Percentiles rank a stretch among this genome's conserved stretches.
Conservation (phyloP, 2,113 vertebrate species). For the Ifrita kowaldi region DNA sequence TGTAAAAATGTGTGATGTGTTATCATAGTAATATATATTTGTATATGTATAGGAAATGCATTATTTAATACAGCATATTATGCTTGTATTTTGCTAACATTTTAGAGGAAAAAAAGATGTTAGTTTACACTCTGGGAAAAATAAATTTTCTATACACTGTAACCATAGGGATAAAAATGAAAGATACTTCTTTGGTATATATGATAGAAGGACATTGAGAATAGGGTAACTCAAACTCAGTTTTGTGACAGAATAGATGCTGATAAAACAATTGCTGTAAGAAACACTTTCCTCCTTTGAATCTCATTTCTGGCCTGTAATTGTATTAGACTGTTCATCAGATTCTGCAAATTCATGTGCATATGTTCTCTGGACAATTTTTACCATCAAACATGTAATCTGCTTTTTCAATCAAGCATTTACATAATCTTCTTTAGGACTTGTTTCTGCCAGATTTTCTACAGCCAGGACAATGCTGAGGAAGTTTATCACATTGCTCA, state of each 20-base stretch:
- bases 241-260: neutral
- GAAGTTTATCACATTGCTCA: neutral
- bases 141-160: constrained; percentile 73
- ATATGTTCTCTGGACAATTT: neutral
- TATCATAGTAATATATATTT: constrained; percentile 79
- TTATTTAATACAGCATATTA: constrained; percentile 73
- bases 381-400: neutral
- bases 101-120: constrained; percentile 65
- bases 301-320: neutral
- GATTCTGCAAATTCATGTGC: neutral
- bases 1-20: constrained; percentile 62
- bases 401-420: neutral
- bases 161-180: neutral
- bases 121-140: constrained; percentile 71
- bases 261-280: neutral
- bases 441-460: neutral
- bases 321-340: neutral
- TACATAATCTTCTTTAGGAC: neutral
- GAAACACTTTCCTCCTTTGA: neutral
- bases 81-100: constrained; percentile 64
- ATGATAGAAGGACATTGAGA: neutral
- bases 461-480: neutral
- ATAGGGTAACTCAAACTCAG: neutral
- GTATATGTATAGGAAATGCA: constrained; percentile 57
- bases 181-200: neutral